Conservation (phyloP, 2,797 vertebrate species). For the Microcaecilia unicolor region DNA sequence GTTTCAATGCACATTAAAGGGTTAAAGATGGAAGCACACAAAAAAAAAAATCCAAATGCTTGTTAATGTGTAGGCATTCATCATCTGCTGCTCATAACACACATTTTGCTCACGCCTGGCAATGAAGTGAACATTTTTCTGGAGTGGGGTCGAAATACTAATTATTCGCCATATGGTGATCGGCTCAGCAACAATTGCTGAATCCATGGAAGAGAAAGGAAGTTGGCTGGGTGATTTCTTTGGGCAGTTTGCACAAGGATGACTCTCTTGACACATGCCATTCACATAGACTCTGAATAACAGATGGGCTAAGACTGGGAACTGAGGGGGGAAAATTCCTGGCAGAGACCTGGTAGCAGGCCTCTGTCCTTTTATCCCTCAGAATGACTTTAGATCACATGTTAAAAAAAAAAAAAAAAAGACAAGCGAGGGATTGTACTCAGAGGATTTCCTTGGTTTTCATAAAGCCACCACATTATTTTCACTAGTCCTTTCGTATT, state of each 20-base stretch:
- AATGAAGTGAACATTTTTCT: conserved; percentile 67
- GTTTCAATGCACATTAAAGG: too few relatives aligned
- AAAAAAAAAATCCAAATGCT: conserved; percentile 42
- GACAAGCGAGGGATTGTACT: conserved; percentile 86
- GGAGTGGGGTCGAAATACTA: conserved; percentile 79
- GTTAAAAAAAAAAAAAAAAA: conserved; percentile 76
- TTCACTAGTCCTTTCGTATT: conserved; percentile 67
- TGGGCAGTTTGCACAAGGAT: conserved; percentile 71
- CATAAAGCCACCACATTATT: conserved; percentile 62
- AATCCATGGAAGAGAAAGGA: conserved; percentile 57
- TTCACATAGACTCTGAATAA: conserved; percentile 73
- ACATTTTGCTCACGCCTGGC: conserved; percentile 61
- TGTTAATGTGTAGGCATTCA: conserved; percentile 86
- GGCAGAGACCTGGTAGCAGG: conserved; percentile 78
- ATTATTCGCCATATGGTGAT: conserved; percentile 98
- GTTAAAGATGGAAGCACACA: conserved; percentile 27
- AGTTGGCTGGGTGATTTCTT: conserved; percentile 63
- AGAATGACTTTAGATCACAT: conserved; percentile 77
- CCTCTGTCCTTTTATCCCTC: conserved; percentile 67
- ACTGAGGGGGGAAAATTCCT: conserved; percentile 66
- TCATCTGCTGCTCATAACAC: conserved; percentile 54
- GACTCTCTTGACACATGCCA: conserved; percentile 87
- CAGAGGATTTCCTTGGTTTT: conserved; percentile 64
- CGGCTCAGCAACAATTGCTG: conserved; percentile 72
- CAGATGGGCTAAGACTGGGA: conserved; percentile 89